Evolutionary conservation across 2,888 invertebrate genomes (phyloP).

Genomic region (Leptinotarsa peninsularis): DNA sequence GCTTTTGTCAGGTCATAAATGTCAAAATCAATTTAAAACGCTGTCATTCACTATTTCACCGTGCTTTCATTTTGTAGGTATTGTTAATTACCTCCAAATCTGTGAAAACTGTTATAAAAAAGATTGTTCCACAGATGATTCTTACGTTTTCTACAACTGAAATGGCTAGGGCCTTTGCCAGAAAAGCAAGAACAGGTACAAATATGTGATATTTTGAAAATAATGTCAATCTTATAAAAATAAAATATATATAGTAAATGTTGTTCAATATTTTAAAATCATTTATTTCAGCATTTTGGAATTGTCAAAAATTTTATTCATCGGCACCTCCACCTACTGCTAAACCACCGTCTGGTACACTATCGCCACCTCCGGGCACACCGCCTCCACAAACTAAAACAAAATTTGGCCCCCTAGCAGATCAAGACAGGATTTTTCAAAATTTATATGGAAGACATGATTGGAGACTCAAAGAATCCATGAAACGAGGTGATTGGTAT

Average conservation of each 20-base stretch:
- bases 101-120: no score
- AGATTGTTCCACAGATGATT: background rate
- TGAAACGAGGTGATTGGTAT: conserved; percentile 96
- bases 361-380: conserved; percentile 67
- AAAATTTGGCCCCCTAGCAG: conserved; percentile 85
- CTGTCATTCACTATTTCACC: no score
- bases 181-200: conserved; percentile 75
- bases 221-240: conserved; percentile 8
- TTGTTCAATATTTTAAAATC: conserved; percentile 28
- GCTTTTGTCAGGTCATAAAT: no score
- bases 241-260: conserved; percentile 30
- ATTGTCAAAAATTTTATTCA: conserved; percentile 66
- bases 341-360: no score
- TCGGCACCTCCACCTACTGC: conserved; percentile 54
- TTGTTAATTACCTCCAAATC: no score
- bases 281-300: conserved; percentile 54
- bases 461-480: conserved; percentile 93
- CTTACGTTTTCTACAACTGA: conserved; percentile 49
- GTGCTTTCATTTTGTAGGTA: no score
- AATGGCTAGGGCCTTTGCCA: conserved; percentile 81
- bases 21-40: no score
- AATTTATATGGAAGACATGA: conserved; percentile 99
- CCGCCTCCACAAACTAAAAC: conserved; percentile 77
- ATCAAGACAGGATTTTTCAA: conserved; percentile 96
- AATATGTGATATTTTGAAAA: conserved; percentile 2